A percentile compares a stretch with the other conserved stretches of the same genome.
Evolutionary conservation across 2,113 vertebrate genomes (phyloP).

Genomic region (Leucopsar rothschildi): DNA sequence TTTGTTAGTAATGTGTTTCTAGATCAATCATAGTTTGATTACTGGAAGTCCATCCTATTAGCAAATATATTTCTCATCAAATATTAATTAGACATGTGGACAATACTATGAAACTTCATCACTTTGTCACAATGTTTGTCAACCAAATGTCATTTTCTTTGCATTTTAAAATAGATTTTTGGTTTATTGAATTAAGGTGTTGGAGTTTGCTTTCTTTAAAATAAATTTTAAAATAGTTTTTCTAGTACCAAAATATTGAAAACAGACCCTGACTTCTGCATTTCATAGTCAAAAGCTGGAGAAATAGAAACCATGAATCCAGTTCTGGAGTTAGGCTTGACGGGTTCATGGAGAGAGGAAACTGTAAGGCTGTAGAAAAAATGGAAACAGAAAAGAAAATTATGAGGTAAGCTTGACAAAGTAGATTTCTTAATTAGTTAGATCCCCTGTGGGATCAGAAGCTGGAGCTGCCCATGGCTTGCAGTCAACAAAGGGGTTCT

Average conservation of each 20-base stretch:
- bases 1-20: conserved; percentile 54
- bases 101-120: background rate
- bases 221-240: background rate
- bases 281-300: background rate
- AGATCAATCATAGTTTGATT: conserved; percentile 71
- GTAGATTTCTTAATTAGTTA: background rate
- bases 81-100: conserved; percentile 63
- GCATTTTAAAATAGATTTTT: background rate
- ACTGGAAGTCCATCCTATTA: conserved; percentile 66
- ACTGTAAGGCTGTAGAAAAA: background rate
- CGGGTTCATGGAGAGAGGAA: background rate
- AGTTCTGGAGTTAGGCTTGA: background rate
- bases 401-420: background rate
- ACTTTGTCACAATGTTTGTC: background rate
- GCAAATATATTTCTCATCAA: conserved; percentile 68
- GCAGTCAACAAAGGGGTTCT: background rate
- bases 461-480: background rate
- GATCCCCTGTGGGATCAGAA: background rate
- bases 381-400: background rate
- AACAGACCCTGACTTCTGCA: background rate
- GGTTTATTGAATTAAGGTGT: background rate
- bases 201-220: background rate
- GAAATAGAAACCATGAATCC: background rate
- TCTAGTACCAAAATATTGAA: background rate
- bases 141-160: background rate